These are phyloP conservation scores for Chelon labrosus DNA, from an alignment of 2,797 vertebrate species.

Conservation along the genomic window DNA sequence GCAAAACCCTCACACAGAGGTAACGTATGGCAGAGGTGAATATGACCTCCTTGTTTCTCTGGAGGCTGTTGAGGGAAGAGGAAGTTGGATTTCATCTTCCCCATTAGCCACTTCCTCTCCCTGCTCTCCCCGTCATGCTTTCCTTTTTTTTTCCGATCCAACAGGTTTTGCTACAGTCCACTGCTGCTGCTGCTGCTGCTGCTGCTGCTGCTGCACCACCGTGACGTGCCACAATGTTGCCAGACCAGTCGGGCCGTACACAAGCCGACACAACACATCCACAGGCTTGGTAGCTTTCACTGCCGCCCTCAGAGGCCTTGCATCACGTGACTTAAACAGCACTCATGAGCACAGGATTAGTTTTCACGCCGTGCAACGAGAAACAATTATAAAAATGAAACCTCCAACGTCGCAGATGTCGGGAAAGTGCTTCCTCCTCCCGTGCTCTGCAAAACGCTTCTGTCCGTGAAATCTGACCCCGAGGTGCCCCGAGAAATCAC, in stretches of 20 bases:
- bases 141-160: slow-evolving; percentile 46
- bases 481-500: slow-evolving; percentile 26
- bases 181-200: slow-evolving; percentile 26
- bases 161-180: slow-evolving; percentile 75
- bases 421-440: neutral
- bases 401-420: neutral
- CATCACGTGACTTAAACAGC: slow-evolving; percentile 9
- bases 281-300: slow-evolving; percentile 52
- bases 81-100: slow-evolving; percentile 76
- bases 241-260: slow-evolving; percentile 72
- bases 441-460: slow-evolving; percentile 8
- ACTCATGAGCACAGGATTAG: neutral
- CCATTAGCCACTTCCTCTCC: slow-evolving; percentile 70
- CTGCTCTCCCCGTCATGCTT: slow-evolving; percentile 22
- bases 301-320: slow-evolving; percentile 21
- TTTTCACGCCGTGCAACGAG: too few species aligned
- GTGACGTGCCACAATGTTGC: slow-evolving; percentile 72
- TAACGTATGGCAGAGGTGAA: slow-evolving; percentile 5
- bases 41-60: slow-evolving; percentile 50
- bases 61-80: slow-evolving; percentile 71
- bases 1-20: neutral
- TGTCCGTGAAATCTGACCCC: slow-evolving; percentile 41
- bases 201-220: slow-evolving; percentile 25
- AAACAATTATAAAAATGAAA: slow-evolving; percentile 2
- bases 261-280: slow-evolving; percentile 62